Percentiles rank a stretch among this genome's conserved stretches.
These are phyloP conservation scores for Oreochromis mossambicus DNA, from an alignment of 2,797 vertebrate genomes.

Conservation along the genomic window DNA sequence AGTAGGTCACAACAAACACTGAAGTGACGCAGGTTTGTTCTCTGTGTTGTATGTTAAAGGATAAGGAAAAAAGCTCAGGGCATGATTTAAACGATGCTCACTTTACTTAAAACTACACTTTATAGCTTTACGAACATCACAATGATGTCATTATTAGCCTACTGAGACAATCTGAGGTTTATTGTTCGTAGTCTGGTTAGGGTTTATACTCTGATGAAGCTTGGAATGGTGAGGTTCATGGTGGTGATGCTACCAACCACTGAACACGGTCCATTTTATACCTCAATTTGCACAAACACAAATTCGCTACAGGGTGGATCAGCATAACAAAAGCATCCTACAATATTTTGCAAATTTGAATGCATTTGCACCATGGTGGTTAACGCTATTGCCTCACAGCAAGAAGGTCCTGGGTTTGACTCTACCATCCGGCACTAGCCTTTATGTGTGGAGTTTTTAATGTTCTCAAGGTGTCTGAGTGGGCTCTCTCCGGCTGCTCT, in stretches of 20 bases:
- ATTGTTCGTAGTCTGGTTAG: not conserved
- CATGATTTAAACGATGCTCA: accelerated
- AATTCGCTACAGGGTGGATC: not conserved
- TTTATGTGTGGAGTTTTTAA: not conserved
- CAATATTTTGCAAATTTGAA: not conserved
- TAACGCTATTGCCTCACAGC: not conserved
- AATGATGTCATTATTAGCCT: not conserved
- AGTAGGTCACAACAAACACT: not conserved
- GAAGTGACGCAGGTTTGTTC: not conserved
- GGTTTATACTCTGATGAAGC: not conserved
- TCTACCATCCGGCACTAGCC: not conserved
- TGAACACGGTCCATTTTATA: not conserved
- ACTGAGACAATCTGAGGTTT: not conserved
- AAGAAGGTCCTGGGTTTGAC: not conserved
- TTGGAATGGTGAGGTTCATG: not conserved
- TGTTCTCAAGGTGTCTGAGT: accelerated
- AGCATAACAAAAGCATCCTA: not conserved
- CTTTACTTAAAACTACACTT: not conserved
- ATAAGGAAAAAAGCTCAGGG: accelerated
- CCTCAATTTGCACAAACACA: not conserved
- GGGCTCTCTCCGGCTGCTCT: not conserved
- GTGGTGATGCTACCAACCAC: not conserved
- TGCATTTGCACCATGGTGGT: not conserved
- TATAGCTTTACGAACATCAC: not conserved
- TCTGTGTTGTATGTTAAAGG: not conserved